These are phyloP conservation scores for Rotaria sp. DNA, from an alignment of 2,888 invertebrate species.

Conservation along the genomic window DNA sequence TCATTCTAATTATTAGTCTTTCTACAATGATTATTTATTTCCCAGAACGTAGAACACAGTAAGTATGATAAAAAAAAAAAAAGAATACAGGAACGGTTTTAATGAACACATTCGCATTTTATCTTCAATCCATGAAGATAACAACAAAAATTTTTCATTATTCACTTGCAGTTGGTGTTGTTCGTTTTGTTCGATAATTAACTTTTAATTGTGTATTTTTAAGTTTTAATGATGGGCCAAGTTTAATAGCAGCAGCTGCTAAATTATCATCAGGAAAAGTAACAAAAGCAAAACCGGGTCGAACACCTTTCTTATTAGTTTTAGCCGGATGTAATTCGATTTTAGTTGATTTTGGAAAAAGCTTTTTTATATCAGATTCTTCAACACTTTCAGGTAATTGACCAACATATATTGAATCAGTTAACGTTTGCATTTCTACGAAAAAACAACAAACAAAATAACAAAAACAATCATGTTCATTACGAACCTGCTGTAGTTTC, in stretches of 20 bases:
- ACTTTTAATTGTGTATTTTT: conserved; percentile 6
- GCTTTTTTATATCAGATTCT: background rate
- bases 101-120: background rate
- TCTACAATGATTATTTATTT: background rate
- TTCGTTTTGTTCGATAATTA: background rate
- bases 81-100: background rate
- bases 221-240: background rate
- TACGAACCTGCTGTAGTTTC: background rate
- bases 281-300: background rate
- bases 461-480: background rate
- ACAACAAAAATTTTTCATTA: too few relatives aligned
- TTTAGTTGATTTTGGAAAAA: background rate
- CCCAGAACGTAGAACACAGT: background rate
- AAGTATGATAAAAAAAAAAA: background rate
- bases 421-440: background rate
- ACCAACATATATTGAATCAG: background rate
- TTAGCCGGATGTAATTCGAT: background rate
- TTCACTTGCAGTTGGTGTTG: background rate
- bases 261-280: background rate
- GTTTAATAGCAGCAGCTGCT: background rate
- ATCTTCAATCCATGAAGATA: background rate
- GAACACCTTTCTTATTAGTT: background rate
- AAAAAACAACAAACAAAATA: background rate
- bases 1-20: too few relatives aligned
- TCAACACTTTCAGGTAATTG: background rate